Evolutionary conservation across 2,888 invertebrate genomes (phyloP), one percentile per base, ranked within the genome.

Genomic region (Pinctada fucata): DNA sequence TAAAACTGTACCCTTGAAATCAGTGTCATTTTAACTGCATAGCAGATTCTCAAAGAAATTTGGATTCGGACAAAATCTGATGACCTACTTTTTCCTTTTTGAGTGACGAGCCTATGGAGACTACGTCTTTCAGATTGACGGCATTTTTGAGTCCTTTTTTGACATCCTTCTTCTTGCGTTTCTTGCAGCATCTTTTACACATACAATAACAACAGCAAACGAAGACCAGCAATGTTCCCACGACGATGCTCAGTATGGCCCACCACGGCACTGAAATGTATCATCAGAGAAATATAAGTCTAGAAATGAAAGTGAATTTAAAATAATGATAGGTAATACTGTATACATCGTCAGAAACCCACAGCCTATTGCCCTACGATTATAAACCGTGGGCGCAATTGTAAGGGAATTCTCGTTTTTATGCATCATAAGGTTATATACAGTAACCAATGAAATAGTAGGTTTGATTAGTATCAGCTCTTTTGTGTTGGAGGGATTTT

Each of bases 71-170:
- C 31, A 31, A 31, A 31, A 31, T 31, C 31, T 31, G 31, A 16
- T 13, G 5, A 68, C 84, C 72, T 95, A 97, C 98, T 96, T 98
- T 98, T 94, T 99, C 98, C 93, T 99, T 99, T 93, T 99, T 99
- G 94, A 97, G 97, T 82, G 98, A 97, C 90, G 97, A 97, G 90
- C 98, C 98, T 88, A 99, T 95, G 79, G 99, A 95, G 93, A 98
- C 98, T 91, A 99, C 98, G 93, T 97, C 97, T 94, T 98, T 98
- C 92, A 99, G 94, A 94, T 98, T 98, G 89, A 98, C 98, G 49
- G 91, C 90, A 49, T 91, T 91, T 79, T 92, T 91, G 65, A 90
- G 87, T 4, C 90, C 90, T 93, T 98, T 98, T 94, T 98, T 98
- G 91, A 88, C 90, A 75, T 91, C 92, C 85, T 91, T 91, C 85